Base-by-base conservation (phyloP, 1,140 invertebrate species). In the Lordiphosa collinella region DNA sequence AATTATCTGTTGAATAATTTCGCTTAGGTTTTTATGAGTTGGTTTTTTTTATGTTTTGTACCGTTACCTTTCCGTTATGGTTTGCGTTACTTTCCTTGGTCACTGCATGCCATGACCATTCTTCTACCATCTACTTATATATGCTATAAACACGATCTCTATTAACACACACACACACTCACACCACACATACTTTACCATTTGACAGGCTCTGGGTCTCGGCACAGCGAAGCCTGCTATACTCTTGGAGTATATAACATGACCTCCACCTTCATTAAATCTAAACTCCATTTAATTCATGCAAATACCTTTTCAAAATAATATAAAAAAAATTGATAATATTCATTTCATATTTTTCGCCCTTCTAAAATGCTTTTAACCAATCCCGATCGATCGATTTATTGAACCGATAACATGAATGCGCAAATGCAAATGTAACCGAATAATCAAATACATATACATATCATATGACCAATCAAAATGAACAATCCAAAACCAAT, bases 261-360 rank as follows among this genome's bases (percentile, higher is more conserved):
- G 25, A 44, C 25, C 11, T 43, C 22, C 13, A 10, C 31, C 38
- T 34, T 34, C 11, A 25, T 46, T 40, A 43, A 5, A 22, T 37
- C 35, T 41, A 49, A 40, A 9, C 18, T 40, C 50, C 38, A 59
- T 54, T 34, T 54, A 29, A 38, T 40, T 14, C 50, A 48, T 37
- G 53, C 36, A 41, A 43, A 31, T 40, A 34, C 43, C 53, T 54
- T 36, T 51, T 40, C 36, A 53, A 60, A 51, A 49, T 46, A 46
- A 67, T 74, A 58, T 48, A 37, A 8, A 44, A 43, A 41, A 65
- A 61, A 67, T 58, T 67, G 60, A 64, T 78, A 82, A 76, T 72
- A 49, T 75, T 76, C 47, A 76, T 72, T 82, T 72, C 44, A 65
- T 72, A 64, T 76, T 84, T 82, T 72, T 82, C 59, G 52, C 63